Percentiles rank a stretch among this genome's conserved stretches.
Evolutionary conservation across 64 coral and sea anemone genomes (phyloP).

Genomic region (Actinia equina): DNA sequence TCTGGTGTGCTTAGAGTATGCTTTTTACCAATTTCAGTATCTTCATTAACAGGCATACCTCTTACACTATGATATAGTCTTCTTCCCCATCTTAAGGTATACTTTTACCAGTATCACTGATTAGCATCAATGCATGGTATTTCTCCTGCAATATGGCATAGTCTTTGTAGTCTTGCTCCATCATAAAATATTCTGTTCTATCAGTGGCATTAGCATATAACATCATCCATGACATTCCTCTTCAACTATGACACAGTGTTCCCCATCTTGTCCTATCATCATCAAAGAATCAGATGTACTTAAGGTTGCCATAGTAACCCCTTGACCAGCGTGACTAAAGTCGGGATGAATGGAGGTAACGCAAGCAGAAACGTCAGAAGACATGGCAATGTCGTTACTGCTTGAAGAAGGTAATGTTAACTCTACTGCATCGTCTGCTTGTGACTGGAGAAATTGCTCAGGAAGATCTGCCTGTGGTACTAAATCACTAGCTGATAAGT

Average conservation of each 20-base stretch:
- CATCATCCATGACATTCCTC: background rate
- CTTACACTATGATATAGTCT: background rate
- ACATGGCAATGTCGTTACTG: background rate
- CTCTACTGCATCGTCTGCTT: slow-evolving; percentile 47
- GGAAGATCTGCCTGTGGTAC: slow-evolving; percentile 55
- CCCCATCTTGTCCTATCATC: background rate
- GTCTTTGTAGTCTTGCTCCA: too few relatives aligned
- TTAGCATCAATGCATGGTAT: too few relatives aligned
- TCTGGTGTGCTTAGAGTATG: too few relatives aligned
- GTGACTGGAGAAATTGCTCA: slow-evolving; percentile 62
- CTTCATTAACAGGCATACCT: background rate
- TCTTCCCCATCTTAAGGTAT: background rate
- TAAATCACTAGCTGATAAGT: slow-evolving; percentile 21
- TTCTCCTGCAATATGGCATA: too few relatives aligned
- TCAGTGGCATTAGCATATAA: background rate
- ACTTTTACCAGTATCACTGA: background rate
- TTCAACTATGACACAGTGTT: background rate
- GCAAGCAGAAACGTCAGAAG: background rate
- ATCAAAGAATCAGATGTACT: background rate
- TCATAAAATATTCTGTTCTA: too few relatives aligned
- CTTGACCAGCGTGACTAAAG: background rate
- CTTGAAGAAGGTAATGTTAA: slow-evolving; percentile 27
- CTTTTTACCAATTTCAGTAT: background rate
- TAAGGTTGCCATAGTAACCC: background rate
- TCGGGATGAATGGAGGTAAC: background rate